Evolutionary conservation across 2,888 invertebrate species (phyloP).

Genomic region (Eupithecia dodoneata): DNA sequence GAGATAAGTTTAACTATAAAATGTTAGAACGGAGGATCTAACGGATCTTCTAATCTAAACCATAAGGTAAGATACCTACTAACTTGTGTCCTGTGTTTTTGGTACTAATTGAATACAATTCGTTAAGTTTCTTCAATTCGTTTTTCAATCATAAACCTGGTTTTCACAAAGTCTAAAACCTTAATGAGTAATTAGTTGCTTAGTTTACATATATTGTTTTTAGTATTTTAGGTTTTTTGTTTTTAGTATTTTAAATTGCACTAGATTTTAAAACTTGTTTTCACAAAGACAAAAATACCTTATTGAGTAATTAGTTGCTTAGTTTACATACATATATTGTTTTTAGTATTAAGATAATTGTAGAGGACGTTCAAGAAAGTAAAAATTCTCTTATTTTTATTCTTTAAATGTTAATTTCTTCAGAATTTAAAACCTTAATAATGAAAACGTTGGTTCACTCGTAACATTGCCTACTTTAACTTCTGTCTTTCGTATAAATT

Average conservation of each 20-base stretch:
- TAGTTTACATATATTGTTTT: not conserved
- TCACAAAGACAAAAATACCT: not conserved
- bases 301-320: not conserved
- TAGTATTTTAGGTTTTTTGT: too few relatives aligned
- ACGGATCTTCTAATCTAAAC: not conserved
- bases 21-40: constrained; percentile 1
- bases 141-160: not conserved
- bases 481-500: not conserved
- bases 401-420: not conserved
- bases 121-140: not conserved
- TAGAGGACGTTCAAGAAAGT: not conserved
- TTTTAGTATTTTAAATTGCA: too few relatives aligned
- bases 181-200: not conserved
- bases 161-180: not conserved
- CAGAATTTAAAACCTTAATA: not conserved
- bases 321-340: not conserved
- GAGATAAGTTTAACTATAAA: constrained; percentile 43
- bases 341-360: too few relatives aligned
- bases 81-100: not conserved
- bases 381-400: not conserved
- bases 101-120: too few relatives aligned
- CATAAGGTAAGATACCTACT: not conserved
- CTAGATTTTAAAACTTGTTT: not conserved
- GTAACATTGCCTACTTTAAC: not conserved
- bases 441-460: not conserved